These are phyloP conservation scores for Sorex fumeus DNA, from an alignment of 2,113 vertebrate species.

Conservation along the genomic window DNA sequence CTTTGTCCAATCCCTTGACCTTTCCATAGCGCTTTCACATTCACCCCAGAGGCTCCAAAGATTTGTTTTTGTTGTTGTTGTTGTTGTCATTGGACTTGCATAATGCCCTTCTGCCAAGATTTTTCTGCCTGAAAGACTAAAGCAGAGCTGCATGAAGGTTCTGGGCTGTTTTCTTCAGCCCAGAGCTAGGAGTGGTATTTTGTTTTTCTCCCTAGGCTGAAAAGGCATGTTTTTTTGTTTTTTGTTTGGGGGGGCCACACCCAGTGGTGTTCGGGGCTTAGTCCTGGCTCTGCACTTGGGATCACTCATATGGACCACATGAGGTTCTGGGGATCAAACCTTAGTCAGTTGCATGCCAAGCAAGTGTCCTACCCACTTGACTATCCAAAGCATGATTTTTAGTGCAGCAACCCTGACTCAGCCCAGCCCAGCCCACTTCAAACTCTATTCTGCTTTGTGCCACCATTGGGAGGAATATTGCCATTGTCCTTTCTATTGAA, in stretches of 20 bases:
- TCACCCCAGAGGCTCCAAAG: constrained; percentile 6
- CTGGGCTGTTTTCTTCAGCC: background rate
- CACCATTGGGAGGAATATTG: background rate
- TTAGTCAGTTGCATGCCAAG: no score
- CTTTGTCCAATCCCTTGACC: background rate
- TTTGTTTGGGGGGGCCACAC: no score
- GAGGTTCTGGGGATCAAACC: no score
- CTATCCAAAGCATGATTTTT: background rate
- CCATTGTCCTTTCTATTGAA: constrained; percentile 39
- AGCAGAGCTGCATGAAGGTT: background rate
- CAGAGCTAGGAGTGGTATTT: background rate
- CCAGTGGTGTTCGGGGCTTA: no score
- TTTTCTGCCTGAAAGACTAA: constrained; percentile 30
- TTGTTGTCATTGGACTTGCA: constrained; percentile 26
- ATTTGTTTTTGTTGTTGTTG: background rate
- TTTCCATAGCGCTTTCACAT: background rate
- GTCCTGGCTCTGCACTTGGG: no score
- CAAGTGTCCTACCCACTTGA: no score
- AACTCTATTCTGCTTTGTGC: background rate
- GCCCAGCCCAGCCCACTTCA: no score
- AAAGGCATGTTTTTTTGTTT: background rate
- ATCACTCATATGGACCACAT: no score
- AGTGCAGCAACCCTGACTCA: background rate
- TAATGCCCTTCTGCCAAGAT: constrained; percentile 44
- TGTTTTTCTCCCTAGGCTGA: background rate